Evolutionary conservation across 2,797 vertebrate species (phyloP).

Genomic region (Argya squamiceps): DNA sequence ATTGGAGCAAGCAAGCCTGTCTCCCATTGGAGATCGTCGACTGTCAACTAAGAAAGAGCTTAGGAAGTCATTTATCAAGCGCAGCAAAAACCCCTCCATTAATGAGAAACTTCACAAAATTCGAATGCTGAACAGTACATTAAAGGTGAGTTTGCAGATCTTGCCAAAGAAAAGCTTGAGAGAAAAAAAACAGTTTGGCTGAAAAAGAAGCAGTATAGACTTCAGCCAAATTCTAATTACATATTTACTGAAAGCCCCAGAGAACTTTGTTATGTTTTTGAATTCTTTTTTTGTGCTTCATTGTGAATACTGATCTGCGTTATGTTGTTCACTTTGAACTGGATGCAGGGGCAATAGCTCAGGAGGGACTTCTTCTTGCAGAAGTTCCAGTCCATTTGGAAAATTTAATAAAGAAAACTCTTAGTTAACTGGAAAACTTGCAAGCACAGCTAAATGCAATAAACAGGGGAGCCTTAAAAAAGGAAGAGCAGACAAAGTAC

Average conservation of each 20-base stretch:
- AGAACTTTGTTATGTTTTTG: neutral
- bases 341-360: neutral
- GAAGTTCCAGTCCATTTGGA: conserved; percentile 13
- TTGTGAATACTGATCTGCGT: neutral
- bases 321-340: neutral
- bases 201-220: neutral
- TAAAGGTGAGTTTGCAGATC: conserved; percentile 85
- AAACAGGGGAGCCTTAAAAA: neutral
- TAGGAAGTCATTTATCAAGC: conserved; percentile 92
- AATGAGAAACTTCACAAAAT: conserved; percentile 93
- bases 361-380: neutral
- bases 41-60: conserved; percentile 92
- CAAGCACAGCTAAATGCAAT: neutral
- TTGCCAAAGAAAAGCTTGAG: neutral
- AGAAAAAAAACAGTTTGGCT: neutral
- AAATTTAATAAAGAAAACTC: conserved; percentile 24
- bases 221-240: neutral
- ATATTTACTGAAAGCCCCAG: neutral
- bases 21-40: conserved; percentile 91
- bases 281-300: neutral
- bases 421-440: conserved; percentile 3
- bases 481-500: neutral
- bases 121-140: conserved; percentile 92
- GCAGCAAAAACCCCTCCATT: conserved; percentile 91
- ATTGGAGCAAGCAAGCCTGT: conserved; percentile 92